phyloP scores from a whole-genome alignment of 2,113 vertebrate genomes.

The Arothron firmamentum region DNA sequence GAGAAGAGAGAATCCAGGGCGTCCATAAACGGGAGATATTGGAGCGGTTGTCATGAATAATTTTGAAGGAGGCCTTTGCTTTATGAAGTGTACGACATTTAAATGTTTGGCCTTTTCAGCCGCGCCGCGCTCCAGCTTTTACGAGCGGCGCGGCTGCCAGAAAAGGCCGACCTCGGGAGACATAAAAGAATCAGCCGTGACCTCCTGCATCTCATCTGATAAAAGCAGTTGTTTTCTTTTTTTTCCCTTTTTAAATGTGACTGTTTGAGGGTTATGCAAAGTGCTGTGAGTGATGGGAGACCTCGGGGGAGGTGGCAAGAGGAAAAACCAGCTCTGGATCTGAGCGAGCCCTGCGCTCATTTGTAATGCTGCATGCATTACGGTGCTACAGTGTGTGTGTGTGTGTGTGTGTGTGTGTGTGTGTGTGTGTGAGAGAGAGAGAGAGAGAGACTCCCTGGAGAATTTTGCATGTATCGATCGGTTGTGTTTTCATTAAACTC shows the following conservation, averaged over 20 bases:
- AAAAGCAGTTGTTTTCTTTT: no score
- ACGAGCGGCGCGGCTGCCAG: conserved; percentile 7
- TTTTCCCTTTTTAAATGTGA: conserved; percentile 9
- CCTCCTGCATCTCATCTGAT: no score
- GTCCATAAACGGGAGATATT: conserved; percentile 9
- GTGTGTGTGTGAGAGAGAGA: no score
- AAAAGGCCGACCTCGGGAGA: conserved; percentile 16
- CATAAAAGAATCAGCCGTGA: conserved; percentile 10
- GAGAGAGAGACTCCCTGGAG: neutral
- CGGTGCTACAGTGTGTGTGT: neutral
- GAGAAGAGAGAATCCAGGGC: neutral
- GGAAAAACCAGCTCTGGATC: conserved; percentile 3
- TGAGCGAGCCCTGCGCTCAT: no score
- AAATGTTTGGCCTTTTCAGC: conserved; percentile 19
- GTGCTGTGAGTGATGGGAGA: conserved; percentile 6
- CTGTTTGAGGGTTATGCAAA: conserved; percentile 33
- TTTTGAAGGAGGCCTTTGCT: conserved; percentile 25
- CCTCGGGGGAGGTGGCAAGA: conserved; percentile 13
- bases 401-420: neutral
- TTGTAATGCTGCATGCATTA: no score
- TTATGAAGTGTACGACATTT: conserved; percentile 26
- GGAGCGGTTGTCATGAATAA: conserved; percentile 33
- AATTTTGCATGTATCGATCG: neutral
- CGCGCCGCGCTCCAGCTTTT: conserved; percentile 3
- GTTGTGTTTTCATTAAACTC: neutral